Evolutionary conservation across 2,113 vertebrate genomes (phyloP).

Genomic region (Hipposideros armiger): DNA sequence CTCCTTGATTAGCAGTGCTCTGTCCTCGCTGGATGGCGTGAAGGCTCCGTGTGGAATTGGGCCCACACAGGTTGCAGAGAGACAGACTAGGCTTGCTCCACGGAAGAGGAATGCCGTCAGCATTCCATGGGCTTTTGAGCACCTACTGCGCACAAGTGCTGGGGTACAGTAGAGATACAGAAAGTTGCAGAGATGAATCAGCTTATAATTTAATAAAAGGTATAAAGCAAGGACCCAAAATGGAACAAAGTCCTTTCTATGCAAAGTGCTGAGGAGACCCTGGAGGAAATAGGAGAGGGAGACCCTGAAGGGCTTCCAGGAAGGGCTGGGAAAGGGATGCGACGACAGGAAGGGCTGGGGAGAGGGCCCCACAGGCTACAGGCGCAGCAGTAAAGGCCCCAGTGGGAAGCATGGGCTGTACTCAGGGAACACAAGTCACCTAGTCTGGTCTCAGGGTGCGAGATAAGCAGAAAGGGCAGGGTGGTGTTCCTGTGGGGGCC

Average conservation of each 20-base stretch:
- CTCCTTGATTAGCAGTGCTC: neutral
- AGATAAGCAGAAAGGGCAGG: neutral
- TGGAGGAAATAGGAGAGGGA: neutral
- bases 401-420: neutral
- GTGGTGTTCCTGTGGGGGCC: neutral
- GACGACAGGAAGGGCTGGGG: neutral
- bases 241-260: neutral
- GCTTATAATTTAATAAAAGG: neutral
- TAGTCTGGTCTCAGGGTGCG: neutral
- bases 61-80: neutral
- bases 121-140: neutral
- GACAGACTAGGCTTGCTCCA: neutral
- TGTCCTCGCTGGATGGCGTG: neutral
- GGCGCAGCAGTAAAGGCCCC: neutral
- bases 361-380: neutral
- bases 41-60: neutral
- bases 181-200: neutral
- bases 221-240: neutral
- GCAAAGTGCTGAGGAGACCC: neutral
- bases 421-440: neutral
- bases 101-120: neutral
- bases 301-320: neutral
- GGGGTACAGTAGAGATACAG: neutral
- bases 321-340: neutral
- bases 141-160: too few species aligned